phyloP scores from a whole-genome alignment of 2,113 vertebrate species.

The Hippocampus abdominalis region DNA sequence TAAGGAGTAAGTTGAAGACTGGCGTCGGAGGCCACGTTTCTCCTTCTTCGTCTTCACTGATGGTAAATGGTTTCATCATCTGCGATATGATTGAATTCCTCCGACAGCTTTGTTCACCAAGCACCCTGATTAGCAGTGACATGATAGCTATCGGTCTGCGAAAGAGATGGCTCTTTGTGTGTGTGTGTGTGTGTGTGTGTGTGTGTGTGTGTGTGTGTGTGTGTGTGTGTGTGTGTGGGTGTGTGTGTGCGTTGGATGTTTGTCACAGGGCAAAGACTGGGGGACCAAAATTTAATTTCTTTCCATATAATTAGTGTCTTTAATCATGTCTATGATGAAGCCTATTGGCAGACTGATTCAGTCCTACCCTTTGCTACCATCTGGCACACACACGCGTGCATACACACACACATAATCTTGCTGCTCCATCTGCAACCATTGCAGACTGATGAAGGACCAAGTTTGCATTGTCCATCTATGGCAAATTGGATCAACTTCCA shows the following conservation, averaged over 20 bases:
- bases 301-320: constrained; percentile 84
- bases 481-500: background rate
- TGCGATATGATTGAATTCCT: constrained; percentile 51
- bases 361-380: constrained; percentile 83
- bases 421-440: background rate
- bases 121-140: constrained; percentile 49
- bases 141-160: constrained; percentile 49
- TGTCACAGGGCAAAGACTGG: constrained; percentile 32
- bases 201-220: constrained; percentile 9
- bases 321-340: constrained; percentile 92
- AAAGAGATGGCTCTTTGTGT: constrained; percentile 26
- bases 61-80: constrained; percentile 52
- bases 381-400: constrained; percentile 60
- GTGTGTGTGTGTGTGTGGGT: constrained; percentile 19
- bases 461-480: background rate
- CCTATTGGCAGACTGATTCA: constrained; percentile 81
- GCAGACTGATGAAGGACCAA: background rate
- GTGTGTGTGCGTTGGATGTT: constrained; percentile 18
- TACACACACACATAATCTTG: constrained; percentile 11
- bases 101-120: constrained; percentile 59
- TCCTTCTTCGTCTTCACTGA: constrained; percentile 34
- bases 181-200: constrained; percentile 15
- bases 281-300: constrained; percentile 60
- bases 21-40: constrained; percentile 29
- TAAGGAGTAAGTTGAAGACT: constrained; percentile 27